Base-by-base conservation (phyloP, 1,140 invertebrate species). In the Antheraea mylitta region DNA sequence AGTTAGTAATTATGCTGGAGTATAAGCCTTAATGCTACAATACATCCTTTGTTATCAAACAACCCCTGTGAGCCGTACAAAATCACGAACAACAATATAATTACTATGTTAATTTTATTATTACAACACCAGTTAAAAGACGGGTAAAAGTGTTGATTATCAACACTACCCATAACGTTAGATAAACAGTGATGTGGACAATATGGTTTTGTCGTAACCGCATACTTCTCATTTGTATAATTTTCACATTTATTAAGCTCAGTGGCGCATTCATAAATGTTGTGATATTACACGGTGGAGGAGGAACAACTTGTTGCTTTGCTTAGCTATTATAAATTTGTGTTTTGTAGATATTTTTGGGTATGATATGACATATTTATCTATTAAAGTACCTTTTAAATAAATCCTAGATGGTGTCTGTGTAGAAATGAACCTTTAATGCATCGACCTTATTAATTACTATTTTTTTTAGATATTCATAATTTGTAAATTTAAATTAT, bases 101-200 rank as follows among this genome's bases (percentile, higher is more conserved):
- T 90, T 85, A 78, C 62, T 86, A 91, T 91, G 89, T 76, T 85
- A 91, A 91, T 89, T 86, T 85, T 81, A 89, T 85, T 81, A 89
- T 85, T 73, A 70, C 78, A 61, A 78, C 69, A 71, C 74, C 68
- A 74, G 82, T 79, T 78, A 86, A 90, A 90, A 90, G 78, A 83
- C 78, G 81, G 78, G 62, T 81, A 91, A 89, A 91, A 89, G 81
- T 88, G 73, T 75, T 79, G 75, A 88, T 85, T 82, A 66, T 59
- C 63, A 69, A 68, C 45, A 53, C 45, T 53, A 16, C 45, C 16
- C 45, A 11, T 42, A 11, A 53, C 16, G 75, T 19, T 67, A 70
- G 74, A 48, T 68, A 66, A 64, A 65, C 61, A 70, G 71, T 71
- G 59, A 78, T 71, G 72, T 67, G 77, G 78, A 73, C 76, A 77